Conservation (phyloP, 2,113 vertebrate genomes). For the Ellobius talpinus region DNA sequence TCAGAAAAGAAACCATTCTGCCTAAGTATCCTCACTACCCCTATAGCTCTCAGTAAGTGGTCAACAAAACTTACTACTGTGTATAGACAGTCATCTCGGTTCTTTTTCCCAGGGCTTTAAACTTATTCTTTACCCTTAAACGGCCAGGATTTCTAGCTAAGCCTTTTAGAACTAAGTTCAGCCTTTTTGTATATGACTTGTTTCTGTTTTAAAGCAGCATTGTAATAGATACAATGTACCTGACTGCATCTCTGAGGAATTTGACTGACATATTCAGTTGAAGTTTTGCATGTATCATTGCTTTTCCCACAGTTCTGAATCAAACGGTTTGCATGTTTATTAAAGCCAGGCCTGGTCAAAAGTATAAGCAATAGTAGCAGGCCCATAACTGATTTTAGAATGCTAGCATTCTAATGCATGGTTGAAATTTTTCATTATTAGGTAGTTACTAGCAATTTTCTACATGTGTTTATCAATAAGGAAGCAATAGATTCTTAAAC, state of each 20-base stretch:
- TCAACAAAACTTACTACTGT: conserved; percentile 44
- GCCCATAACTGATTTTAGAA: conserved; percentile 83
- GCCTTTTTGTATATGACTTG: conserved; percentile 28
- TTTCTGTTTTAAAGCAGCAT: conserved; percentile 51
- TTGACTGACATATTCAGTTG: conserved; percentile 50
- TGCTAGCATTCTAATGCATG: conserved; percentile 88
- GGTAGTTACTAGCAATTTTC: conserved; percentile 86
- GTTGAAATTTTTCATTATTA: conserved; percentile 85
- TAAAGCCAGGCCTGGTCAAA: conserved; percentile 65
- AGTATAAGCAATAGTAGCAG: conserved; percentile 81
- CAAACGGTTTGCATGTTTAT: conserved; percentile 72
- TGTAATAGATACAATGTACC: conserved; percentile 44
- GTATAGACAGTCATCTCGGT: conserved; percentile 48
- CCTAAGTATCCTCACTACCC: conserved; percentile 18
- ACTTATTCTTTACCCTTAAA: conserved; percentile 49
- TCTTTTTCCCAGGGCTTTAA: conserved; percentile 53
- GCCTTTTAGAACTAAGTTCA: conserved; percentile 67
- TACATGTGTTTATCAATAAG: conserved; percentile 88
- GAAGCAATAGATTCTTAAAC: conserved; percentile 89
- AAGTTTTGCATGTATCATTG: conserved; percentile 67
- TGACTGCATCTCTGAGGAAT: conserved; percentile 66
- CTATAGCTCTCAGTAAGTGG: conserved; percentile 29
- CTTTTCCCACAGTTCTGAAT: conserved; percentile 47
- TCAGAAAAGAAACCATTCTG: conserved; percentile 57
- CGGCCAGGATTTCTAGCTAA: conserved; percentile 64